These are phyloP conservation scores for Anabas testudineus DNA, from an alignment of 2,797 vertebrate species.

Conservation along the genomic window DNA sequence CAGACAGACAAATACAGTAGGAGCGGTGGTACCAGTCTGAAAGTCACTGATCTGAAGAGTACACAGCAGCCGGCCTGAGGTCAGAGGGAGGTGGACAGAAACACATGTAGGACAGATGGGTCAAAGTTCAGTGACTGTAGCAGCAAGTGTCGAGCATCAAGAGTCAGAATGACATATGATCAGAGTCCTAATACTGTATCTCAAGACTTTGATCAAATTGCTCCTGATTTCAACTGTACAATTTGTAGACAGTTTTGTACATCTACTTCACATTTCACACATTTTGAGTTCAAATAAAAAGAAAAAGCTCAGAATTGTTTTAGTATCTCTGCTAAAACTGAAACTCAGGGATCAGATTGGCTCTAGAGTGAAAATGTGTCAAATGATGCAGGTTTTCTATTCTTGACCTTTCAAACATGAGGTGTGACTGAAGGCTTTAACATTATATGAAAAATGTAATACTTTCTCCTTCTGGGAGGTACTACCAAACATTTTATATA, in stretches of 20 bases:
- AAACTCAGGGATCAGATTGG: neutral
- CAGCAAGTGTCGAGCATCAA: no score
- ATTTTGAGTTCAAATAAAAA: no score
- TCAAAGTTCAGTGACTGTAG: conserved; percentile 4
- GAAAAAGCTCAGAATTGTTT: neutral
- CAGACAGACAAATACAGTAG: conserved; percentile 65
- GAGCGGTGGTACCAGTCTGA: conserved; percentile 27
- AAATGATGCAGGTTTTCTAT: neutral
- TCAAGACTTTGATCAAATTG: neutral
- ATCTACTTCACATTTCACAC: no score
- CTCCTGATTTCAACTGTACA: neutral
- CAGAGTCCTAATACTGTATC: neutral
- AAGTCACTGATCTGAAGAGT: conserved; percentile 21
- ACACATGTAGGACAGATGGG: conserved; percentile 28
- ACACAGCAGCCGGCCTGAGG: conserved; percentile 29
- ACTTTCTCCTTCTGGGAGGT: no score
- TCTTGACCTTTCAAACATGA: neutral
- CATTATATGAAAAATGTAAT: no score
- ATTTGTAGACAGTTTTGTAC: no score
- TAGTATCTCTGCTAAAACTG: no score
- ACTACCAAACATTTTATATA: no score
- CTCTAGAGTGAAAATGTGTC: no score
- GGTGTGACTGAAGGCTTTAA: neutral
- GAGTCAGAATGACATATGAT: no score
- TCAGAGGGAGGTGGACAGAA: conserved; percentile 12